These are phyloP conservation scores for Enteromius paludinosus DNA, from an alignment of 2,797 vertebrate species.

Conservation along the genomic window DNA sequence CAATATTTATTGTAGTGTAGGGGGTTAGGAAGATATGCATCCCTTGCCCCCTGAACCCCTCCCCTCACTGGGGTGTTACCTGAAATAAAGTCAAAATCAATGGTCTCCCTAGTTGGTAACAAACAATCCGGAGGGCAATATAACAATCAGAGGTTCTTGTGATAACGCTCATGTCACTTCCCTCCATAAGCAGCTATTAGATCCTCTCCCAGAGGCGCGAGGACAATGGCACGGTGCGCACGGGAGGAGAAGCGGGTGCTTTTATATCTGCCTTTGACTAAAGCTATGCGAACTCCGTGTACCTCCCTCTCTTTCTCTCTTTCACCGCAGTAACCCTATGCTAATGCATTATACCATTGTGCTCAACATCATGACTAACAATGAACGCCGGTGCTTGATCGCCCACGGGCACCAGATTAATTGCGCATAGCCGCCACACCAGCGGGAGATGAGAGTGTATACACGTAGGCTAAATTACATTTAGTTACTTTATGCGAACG, in stretches of 20 bases:
- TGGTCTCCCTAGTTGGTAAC: conserved; percentile 48
- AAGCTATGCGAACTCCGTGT: conserved; percentile 50
- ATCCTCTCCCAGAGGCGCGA: conserved; percentile 31
- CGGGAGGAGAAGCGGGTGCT: conserved; percentile 78
- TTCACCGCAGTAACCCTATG: conserved; percentile 54
- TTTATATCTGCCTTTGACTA: conserved; percentile 77
- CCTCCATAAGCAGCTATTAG: conserved; percentile 50
- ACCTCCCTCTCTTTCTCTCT: conserved; percentile 49
- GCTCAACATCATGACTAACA: conserved; percentile 76
- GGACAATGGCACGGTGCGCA: conserved; percentile 53
- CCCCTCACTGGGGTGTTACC: conserved; percentile 19
- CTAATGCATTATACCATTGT: conserved; percentile 71
- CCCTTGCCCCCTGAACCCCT: background rate
- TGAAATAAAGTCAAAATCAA: conserved; percentile 30
- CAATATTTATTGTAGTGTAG: background rate
- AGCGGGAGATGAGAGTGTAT: conserved; percentile 51
- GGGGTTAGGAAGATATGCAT: background rate
- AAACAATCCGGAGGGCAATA: conserved; percentile 49
- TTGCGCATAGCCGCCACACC: conserved; percentile 53
- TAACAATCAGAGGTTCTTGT: conserved; percentile 57
- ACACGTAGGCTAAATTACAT: conserved; percentile 29
- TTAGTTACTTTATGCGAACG: conserved; percentile 10
- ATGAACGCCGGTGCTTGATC: conserved; percentile 69
- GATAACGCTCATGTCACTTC: conserved; percentile 46
- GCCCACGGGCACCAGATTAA: conserved; percentile 61